These are phyloP conservation scores for Thumatha senex DNA, from an alignment of 2,888 invertebrate genomes.

Conservation along the genomic window DNA sequence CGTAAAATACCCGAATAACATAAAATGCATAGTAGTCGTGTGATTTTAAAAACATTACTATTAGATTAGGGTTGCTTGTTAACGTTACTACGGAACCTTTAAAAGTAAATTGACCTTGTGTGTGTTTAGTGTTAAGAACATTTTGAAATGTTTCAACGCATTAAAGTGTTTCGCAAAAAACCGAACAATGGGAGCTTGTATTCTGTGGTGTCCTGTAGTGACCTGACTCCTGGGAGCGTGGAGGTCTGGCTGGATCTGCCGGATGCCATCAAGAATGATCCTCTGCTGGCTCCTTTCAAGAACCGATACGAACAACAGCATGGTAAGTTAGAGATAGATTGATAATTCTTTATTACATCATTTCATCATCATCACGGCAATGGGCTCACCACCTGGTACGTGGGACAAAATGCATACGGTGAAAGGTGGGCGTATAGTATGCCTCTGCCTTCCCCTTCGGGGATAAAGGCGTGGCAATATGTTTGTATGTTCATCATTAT, in stretches of 20 bases:
- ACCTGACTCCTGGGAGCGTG: slow-evolving; percentile 84
- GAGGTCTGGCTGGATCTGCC: slow-evolving; percentile 87
- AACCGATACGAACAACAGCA: slow-evolving; percentile 78
- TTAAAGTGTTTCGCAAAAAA: slow-evolving; percentile 28
- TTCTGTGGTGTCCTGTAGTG: slow-evolving; percentile 78
- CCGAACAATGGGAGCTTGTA: slow-evolving; percentile 57
- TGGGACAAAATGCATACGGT: too few species aligned
- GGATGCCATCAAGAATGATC: slow-evolving; percentile 86
- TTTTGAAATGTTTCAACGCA: slow-evolving; percentile 43
- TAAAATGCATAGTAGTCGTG: too few species aligned
- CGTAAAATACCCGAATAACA: too few species aligned
- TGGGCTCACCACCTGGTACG: neutral
- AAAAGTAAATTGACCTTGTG: too few species aligned
- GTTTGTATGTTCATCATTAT: too few species aligned
- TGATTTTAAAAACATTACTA: too few species aligned
- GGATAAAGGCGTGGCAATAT: too few species aligned
- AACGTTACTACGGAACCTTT: too few species aligned
- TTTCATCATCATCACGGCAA: neutral
- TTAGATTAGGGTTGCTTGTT: too few species aligned
- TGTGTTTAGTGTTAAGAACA: slow-evolving; percentile 30
- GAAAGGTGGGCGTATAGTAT: too few species aligned
- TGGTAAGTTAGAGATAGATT: slow-evolving; percentile 58
- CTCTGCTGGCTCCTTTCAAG: slow-evolving; percentile 85
- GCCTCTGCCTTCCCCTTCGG: too few species aligned
- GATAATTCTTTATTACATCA: neutral